Evolutionary conservation across 2,113 vertebrate genomes (phyloP).

Genomic region (chimpanzee (Pan troglodytes)): DNA sequence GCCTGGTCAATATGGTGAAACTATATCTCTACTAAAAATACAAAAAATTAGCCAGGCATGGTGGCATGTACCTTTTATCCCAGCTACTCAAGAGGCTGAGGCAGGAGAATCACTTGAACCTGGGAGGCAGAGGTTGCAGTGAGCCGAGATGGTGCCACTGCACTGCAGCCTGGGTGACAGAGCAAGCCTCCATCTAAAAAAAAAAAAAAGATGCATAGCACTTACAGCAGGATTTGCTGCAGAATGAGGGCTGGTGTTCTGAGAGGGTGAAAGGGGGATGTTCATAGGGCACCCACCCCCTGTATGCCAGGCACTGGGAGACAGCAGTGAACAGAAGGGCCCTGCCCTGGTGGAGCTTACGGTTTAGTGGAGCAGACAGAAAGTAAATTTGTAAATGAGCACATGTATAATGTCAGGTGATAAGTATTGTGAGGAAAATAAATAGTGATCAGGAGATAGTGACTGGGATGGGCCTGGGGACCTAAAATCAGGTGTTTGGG

Average conservation of each 20-base stretch:
- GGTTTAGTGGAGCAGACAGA: not conserved
- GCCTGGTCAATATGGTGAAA: no score
- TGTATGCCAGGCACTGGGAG: not conserved
- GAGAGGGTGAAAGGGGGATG: fast-evolving
- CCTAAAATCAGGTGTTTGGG: not conserved
- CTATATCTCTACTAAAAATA: no score
- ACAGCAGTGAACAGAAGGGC: not conserved
- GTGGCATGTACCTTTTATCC: no score
- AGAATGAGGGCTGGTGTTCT: fast-evolving
- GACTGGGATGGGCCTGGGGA: not conserved
- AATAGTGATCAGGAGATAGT: not conserved
- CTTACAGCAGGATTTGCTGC: not conserved
- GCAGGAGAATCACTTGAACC: no score
- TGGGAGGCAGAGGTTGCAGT: no score
- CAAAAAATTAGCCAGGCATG: no score
- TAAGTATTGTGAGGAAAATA: not conserved
- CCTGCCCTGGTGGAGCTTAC: not conserved
- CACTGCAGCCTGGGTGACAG: no score
- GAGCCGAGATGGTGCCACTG: no score
- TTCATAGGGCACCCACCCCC: not conserved
- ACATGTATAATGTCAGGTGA: not conserved
- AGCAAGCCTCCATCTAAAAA: no score
- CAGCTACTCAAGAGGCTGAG: no score
- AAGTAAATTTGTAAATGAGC: not conserved
- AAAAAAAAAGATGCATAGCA: no score